A percentile compares a stretch with the other conserved stretches of the same genome.
Conservation (phyloP, 1,140 invertebrate genomes). For the Brachionus asplanchnoidis region DNA sequence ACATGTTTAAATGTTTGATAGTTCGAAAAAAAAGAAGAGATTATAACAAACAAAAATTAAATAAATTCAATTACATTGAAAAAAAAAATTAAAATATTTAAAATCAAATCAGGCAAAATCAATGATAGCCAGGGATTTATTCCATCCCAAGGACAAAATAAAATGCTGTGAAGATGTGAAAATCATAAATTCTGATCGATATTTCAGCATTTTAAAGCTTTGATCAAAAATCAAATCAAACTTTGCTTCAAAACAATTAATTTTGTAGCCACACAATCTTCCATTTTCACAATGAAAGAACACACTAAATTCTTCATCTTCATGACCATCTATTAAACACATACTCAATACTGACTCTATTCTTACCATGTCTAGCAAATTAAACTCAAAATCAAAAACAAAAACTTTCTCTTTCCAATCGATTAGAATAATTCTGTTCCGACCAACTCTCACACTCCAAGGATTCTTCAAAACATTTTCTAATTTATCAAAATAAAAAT, state of each 20-base stretch:
- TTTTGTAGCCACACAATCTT: not conserved
- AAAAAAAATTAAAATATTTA: not conserved
- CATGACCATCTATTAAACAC: not conserved
- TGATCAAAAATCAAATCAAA: not conserved
- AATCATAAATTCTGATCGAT: slow-evolving; percentile 33
- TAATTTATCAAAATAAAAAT: not conserved
- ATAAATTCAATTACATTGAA: not conserved
- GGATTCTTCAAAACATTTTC: not conserved
- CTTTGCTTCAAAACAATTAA: not conserved
- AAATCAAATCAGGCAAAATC: not conserved
- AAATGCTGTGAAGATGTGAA: not conserved
- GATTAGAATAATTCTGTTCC: not conserved
- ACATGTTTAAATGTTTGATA: no score
- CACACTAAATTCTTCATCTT: not conserved
- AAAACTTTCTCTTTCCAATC: slow-evolving; percentile 34
- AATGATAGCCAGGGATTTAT: not conserved
- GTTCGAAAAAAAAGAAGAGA: no score
- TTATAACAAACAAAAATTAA: not conserved
- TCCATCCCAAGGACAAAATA: slow-evolving; percentile 23
- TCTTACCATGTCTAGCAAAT: not conserved
- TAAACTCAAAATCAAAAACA: slow-evolving; percentile 27
- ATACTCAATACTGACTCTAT: not conserved
- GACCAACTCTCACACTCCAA: slow-evolving; percentile 16
- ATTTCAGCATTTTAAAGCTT: not conserved
- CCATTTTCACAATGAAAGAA: slow-evolving; percentile 34